These are phyloP conservation scores for Aphelinus atriplicis DNA, from an alignment of 1,140 invertebrate species.

Conservation along the genomic window DNA sequence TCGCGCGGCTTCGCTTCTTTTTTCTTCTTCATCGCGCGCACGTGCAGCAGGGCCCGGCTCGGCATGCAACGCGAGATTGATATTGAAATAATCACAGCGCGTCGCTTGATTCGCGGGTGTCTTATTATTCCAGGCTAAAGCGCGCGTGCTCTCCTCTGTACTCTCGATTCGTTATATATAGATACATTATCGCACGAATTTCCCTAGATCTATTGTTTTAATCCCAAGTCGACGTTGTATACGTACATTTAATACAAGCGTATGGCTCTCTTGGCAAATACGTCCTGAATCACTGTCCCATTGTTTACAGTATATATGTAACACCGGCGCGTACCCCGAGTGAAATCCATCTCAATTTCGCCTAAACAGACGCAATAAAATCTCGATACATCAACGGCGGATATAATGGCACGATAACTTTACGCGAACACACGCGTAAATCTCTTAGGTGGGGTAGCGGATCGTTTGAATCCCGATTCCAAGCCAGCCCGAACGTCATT, in stretches of 20 bases:
- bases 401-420: background rate
- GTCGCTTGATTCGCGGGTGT: conserved; percentile 4
- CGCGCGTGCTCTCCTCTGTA: background rate
- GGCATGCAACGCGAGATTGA: conserved; percentile 1
- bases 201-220: background rate
- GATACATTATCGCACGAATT: too few relatives aligned
- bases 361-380: background rate
- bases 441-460: background rate
- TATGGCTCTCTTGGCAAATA: too few relatives aligned
- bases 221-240: background rate
- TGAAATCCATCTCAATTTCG: too few relatives aligned
- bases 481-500: too few relatives aligned
- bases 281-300: too few relatives aligned
- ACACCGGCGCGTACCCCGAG: too few relatives aligned
- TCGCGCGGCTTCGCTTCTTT: too few relatives aligned
- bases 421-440: conserved; percentile 4
- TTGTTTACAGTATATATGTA: too few relatives aligned
- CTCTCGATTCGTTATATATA: too few relatives aligned
- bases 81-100: conserved; percentile 8
- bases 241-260: background rate
- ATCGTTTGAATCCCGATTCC: background rate
- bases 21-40: too few relatives aligned
- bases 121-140: conserved; percentile 14
- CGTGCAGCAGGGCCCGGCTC: too few relatives aligned
- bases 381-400: background rate